A percentile compares a stretch with the other conserved stretches of the same genome.
Evolutionary conservation across 2,797 vertebrate genomes (phyloP).

Genomic region (Alcedo atthis): DNA sequence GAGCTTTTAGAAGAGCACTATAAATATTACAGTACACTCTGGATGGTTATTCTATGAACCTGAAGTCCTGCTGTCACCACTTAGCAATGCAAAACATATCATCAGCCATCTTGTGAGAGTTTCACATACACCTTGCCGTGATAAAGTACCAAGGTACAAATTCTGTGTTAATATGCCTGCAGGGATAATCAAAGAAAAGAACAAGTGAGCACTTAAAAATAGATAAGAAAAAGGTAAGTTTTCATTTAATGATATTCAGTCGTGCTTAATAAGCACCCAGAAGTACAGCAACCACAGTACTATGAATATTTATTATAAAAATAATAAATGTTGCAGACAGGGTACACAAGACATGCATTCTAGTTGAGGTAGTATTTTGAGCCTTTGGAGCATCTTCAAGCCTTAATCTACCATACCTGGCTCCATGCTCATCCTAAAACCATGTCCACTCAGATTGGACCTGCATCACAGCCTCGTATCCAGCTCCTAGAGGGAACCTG

Average conservation of each 20-base stretch:
- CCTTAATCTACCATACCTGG: neutral
- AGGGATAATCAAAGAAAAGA: neutral
- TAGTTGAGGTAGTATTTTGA: neutral
- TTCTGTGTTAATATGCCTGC: neutral
- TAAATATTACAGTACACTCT: neutral
- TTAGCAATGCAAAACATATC: neutral
- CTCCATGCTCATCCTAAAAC: rapidly evolving
- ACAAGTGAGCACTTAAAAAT: neutral
- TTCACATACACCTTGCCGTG: neutral
- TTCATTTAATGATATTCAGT: neutral
- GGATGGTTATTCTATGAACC: neutral
- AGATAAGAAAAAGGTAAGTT: neutral
- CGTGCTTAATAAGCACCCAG: neutral
- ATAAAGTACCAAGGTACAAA: neutral
- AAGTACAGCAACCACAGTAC: neutral
- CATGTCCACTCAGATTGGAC: neutral
- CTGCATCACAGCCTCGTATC: neutral
- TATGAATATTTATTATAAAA: neutral
- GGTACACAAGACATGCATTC: rapidly evolving
- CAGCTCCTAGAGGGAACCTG: neutral
- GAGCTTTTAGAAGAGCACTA: neutral
- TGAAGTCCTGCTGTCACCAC: neutral
- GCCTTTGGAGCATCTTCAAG: neutral
- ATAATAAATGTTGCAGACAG: neutral
- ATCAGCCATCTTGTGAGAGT: neutral